Conservation (phyloP, 1,140 invertebrate species). For the Venustaconcha ellipsiformis region DNA sequence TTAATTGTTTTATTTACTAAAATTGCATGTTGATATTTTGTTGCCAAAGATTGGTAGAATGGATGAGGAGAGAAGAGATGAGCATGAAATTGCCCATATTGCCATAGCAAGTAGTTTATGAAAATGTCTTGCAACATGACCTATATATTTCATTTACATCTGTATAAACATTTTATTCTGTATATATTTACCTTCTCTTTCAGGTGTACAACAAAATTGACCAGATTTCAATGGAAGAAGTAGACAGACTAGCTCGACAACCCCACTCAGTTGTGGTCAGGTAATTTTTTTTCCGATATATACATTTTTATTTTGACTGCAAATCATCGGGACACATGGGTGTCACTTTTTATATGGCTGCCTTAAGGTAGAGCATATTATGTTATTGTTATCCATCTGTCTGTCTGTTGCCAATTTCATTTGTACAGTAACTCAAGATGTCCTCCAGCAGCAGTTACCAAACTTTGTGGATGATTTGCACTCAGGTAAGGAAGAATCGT, state of each 20-base stretch:
- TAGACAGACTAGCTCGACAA: slow-evolving; percentile 92
- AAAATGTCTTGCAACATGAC: not conserved
- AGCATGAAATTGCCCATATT: not conserved
- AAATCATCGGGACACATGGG: too few relatives aligned
- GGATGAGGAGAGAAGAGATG: not conserved
- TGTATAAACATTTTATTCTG: not conserved
- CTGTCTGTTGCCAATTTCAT: too few relatives aligned
- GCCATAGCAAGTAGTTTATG: not conserved
- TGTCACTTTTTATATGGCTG: too few relatives aligned
- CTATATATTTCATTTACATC: not conserved
- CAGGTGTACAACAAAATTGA: slow-evolving; percentile 99
- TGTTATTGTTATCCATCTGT: too few relatives aligned
- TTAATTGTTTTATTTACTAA: too few relatives aligned
- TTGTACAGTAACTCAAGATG: too few relatives aligned
- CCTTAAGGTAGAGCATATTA: too few relatives aligned
- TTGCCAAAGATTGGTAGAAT: not conserved
- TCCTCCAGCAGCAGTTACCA: too few relatives aligned
- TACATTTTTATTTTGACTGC: too few relatives aligned
- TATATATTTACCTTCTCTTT: slow-evolving; percentile 1
- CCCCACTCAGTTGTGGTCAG: slow-evolving; percentile 95
- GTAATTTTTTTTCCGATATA: slow-evolving; percentile 69
- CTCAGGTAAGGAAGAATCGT: too few relatives aligned
- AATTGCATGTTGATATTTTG: too few relatives aligned
- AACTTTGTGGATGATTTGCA: too few relatives aligned
- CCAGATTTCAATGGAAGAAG: slow-evolving; percentile 99